Base-by-base conservation (phyloP, 2,797 vertebrate species). In the Periparus ater region DNA sequence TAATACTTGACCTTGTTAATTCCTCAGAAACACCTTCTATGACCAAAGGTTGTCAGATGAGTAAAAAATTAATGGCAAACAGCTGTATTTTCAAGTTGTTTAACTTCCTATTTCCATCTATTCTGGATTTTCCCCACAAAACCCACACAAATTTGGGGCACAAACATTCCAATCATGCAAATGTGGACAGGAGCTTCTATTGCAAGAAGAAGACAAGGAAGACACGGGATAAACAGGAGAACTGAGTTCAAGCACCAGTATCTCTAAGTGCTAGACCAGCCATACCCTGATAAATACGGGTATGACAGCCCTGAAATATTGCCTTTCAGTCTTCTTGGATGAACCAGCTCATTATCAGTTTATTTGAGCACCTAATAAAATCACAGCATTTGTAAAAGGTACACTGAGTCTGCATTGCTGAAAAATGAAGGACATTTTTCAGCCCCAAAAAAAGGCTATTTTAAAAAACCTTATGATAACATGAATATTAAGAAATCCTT, bases 121-220 rank as follows among this genome's bases (percentile, higher is more conserved):
- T n/a, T 44, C 55, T 65, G 38, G 18, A 66, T 72, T 50, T 91
- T 8, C 44, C 67, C 44, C 55, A 68, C 19, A 47, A 68, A 76
- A 25, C 3, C 11, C 11, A 21, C 51, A 36, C 3, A 36, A 72
- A 51, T 0, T 32, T 4, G 9, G 11, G 40, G 4, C 18, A 79
- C 0, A 48, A n/a, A 4, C 23, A 21, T 66, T 63, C 15, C 7
- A 19, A 14, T 26, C 21, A 21, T 2, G 10, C 11, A 38, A 40
- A 38, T 6, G 13, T 27, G 77, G 47, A 34, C 22, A 88, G 6
- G 4, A 62, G 23, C 12, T 40, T 15, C 55, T 44, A 21, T 9
- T 63, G 13, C 26, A 44, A n/a, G n/a, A n/a, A n/a, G n/a, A n/a
- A n/a, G n/a, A n/a, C n/a, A n/a, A n/a, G 48, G 17, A 17, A 88